These are phyloP conservation scores for Druon quercuslanigerum DNA, from an alignment of 1,140 invertebrate species.

Conservation along the genomic window DNA sequence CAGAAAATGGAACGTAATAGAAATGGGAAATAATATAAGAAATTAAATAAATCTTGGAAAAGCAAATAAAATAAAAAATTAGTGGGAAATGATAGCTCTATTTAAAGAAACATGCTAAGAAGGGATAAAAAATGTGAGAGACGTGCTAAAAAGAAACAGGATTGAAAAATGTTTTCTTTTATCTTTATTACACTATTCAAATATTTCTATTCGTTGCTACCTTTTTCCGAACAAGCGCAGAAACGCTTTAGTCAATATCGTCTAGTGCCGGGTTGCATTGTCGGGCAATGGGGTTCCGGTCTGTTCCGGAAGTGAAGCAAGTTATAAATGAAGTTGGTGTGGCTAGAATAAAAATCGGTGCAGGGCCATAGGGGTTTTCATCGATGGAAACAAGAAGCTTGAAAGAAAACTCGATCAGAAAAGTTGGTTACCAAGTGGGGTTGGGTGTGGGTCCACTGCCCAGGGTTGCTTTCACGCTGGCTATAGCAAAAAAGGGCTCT, in stretches of 20 bases:
- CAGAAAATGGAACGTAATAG: too few relatives aligned
- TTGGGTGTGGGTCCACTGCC: neutral
- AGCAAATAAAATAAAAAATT: too few relatives aligned
- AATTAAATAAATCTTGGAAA: too few relatives aligned
- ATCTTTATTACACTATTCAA: too few relatives aligned
- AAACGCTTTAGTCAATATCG: constrained; percentile 6
- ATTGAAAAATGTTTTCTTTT: too few relatives aligned
- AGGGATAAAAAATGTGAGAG: too few relatives aligned
- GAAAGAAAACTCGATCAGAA: constrained; percentile 25
- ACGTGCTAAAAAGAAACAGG: too few relatives aligned
- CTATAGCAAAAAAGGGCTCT: neutral
- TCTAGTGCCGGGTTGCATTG: constrained; percentile 7
- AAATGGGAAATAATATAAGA: too few relatives aligned
- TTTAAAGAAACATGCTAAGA: too few relatives aligned
- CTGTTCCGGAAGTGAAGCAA: constrained; percentile 13
- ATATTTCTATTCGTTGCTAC: too few relatives aligned
- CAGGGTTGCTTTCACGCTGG: neutral
- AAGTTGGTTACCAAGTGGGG: constrained; percentile 19
- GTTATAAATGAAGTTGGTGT: constrained; percentile 31
- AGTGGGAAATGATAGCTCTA: too few relatives aligned
- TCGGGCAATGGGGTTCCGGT: constrained; percentile 11
- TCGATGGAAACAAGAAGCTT: constrained; percentile 23
- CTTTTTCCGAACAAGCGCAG: too few relatives aligned
- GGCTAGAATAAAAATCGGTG: constrained; percentile 27
- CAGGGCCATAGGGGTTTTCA: constrained; percentile 14